Evolutionary conservation across 2,113 vertebrate species (phyloP).

Genomic region (Siniperca knerii): DNA sequence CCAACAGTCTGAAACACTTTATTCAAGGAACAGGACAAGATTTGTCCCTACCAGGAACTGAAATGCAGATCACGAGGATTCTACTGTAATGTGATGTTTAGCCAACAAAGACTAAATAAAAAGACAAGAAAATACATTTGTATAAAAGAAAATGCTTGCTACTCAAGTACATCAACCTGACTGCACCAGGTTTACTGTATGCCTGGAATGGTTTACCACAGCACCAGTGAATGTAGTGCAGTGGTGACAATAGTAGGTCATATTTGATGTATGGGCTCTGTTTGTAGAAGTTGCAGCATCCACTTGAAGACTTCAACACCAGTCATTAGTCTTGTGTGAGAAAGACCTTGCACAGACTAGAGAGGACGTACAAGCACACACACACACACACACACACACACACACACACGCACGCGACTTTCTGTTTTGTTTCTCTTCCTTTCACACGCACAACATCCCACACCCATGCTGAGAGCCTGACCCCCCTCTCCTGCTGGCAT

Average conservation of each 20-base stretch:
- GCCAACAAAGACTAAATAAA: background rate
- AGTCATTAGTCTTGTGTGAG: slow-evolving; percentile 81
- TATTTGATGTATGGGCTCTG: slow-evolving; percentile 72
- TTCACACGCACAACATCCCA: slow-evolving; percentile 65
- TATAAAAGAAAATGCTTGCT: background rate
- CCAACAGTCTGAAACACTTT: background rate
- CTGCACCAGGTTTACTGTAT: background rate
- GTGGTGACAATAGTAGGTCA: slow-evolving; percentile 64
- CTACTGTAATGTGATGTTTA: background rate
- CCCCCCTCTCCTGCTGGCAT: slow-evolving; percentile 81
- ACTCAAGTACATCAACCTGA: background rate
- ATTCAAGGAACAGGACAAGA: background rate
- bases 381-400: slow-evolving; percentile 30
- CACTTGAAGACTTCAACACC: slow-evolving; percentile 77
- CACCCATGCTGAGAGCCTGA: slow-evolving; percentile 76
- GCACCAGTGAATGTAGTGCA: slow-evolving; percentile 25
- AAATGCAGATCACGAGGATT: background rate
- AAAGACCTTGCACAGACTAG: slow-evolving; percentile 66
- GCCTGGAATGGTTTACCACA: slow-evolving; percentile 26
- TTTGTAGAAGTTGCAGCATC: slow-evolving; percentile 70
- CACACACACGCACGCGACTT: slow-evolving; percentile 1
- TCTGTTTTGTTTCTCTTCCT: slow-evolving; percentile 43
- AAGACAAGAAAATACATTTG: background rate
- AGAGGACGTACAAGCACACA: slow-evolving; percentile 43
- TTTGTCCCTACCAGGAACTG: background rate